These are phyloP conservation scores for Zapus hudsonius DNA, from an alignment of 2,113 vertebrate genomes.

Conservation along the genomic window DNA sequence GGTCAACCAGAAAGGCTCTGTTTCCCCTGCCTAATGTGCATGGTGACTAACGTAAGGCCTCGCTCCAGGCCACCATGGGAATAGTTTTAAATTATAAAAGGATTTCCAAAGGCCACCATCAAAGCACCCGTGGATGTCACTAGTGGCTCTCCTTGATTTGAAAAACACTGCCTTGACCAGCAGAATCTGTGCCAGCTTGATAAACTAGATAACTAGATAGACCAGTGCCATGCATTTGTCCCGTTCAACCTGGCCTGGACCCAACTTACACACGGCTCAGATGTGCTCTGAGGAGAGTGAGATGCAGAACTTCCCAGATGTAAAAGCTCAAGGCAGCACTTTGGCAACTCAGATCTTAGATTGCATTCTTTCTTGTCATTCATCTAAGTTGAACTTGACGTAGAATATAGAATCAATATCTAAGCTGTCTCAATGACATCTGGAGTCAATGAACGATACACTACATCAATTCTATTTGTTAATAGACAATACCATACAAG, in stretches of 20 bases:
- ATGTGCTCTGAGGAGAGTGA: background rate
- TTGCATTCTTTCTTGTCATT: slow-evolving; percentile 17
- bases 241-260: slow-evolving; percentile 38
- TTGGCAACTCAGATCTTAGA: background rate
- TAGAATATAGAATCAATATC: background rate
- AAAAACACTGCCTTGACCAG: slow-evolving; percentile 67
- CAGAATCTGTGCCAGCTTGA: slow-evolving; percentile 59
- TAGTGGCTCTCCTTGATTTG: slow-evolving; percentile 49
- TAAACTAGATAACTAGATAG: too few species aligned
- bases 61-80: slow-evolving; percentile 54
- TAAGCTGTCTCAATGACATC: background rate
- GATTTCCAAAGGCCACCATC: slow-evolving; percentile 64
- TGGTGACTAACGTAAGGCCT: slow-evolving; percentile 61
- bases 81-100: slow-evolving; percentile 69
- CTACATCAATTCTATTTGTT: slow-evolving; percentile 13
- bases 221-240: slow-evolving; percentile 52
- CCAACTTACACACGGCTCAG: slow-evolving; percentile 2
- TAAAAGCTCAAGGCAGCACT: slow-evolving; percentile 6
- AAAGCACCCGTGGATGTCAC: slow-evolving; percentile 68
- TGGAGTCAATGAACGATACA: slow-evolving; percentile 33
- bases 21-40: slow-evolving; percentile 69
- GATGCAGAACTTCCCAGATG: background rate
- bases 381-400: background rate
- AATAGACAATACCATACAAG: slow-evolving; percentile 46
- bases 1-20: slow-evolving; percentile 61